Evolutionary conservation across 1,140 invertebrate species (phyloP).

Genomic region (Solenopsis fugax): DNA sequence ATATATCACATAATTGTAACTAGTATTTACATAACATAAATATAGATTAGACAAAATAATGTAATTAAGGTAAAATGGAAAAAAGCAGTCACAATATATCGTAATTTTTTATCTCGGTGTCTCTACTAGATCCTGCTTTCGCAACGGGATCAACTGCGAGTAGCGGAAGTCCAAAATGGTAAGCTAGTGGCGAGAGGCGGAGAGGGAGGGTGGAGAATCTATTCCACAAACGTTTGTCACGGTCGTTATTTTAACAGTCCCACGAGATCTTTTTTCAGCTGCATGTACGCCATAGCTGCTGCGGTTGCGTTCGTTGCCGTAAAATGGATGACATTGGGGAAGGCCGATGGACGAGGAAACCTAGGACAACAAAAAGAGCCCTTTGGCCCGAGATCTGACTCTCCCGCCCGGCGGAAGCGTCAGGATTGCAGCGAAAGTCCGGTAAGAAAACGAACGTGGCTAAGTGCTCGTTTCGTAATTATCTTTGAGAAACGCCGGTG

Average conservation of each 20-base stretch:
- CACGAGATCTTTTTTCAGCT: constrained; percentile 76
- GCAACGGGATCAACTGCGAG: constrained; percentile 55
- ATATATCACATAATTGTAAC: not conserved
- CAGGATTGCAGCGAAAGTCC: constrained; percentile 41
- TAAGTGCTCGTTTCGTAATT: constrained; percentile 68
- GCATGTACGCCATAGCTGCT: constrained; percentile 73
- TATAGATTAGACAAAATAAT: not conserved
- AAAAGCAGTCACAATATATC: constrained; percentile 25
- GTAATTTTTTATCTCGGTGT: constrained; percentile 57
- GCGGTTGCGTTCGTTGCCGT: constrained; percentile 56
- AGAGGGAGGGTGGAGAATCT: constrained; percentile 77
- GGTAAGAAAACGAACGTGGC: constrained; percentile 60
- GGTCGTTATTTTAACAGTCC: constrained; percentile 78
- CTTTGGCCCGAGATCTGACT: constrained; percentile 35
- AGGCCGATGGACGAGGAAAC: constrained; percentile 55
- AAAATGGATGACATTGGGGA: constrained; percentile 46
- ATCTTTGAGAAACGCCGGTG: constrained; percentile 55
- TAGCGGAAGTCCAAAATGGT: constrained; percentile 79
- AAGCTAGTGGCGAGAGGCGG: constrained; percentile 41
- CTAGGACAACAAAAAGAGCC: constrained; percentile 60
- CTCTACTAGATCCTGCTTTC: constrained; percentile 65
- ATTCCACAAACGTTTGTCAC: constrained; percentile 79
- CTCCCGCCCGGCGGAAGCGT: not conserved
- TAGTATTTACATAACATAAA: not conserved
- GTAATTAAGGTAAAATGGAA: constrained; percentile 34